Conservation (phyloP, 2,888 invertebrate species). For the Calliscelio sp. region DNA sequence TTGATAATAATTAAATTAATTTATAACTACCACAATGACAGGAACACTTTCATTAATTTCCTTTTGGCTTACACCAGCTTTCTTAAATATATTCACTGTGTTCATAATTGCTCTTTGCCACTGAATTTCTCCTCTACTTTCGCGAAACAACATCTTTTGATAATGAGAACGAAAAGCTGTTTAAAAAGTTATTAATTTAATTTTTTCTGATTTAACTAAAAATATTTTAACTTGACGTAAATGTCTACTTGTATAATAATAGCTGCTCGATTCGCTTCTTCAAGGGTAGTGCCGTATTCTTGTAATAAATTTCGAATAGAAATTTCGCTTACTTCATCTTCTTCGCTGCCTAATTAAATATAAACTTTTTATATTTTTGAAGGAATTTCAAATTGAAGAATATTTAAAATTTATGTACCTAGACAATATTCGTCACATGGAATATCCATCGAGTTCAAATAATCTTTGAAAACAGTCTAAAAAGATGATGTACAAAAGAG, state of each 20-base stretch:
- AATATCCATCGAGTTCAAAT: constrained; percentile 78
- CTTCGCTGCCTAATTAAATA: constrained; percentile 36
- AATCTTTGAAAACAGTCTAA: constrained; percentile 81
- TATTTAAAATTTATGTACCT: constrained; percentile 71
- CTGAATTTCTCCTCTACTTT: constrained; percentile 79
- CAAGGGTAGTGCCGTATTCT: constrained; percentile 75
- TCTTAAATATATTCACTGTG: constrained; percentile 81
- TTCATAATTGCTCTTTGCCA: constrained; percentile 82
- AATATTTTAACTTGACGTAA: constrained; percentile 63
- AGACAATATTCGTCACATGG: constrained; percentile 68
- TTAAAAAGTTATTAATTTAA: constrained; percentile 69
- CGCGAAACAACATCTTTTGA: constrained; percentile 78
- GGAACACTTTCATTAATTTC: constrained; percentile 78
- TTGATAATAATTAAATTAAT: neutral
- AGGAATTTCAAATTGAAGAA: no score
- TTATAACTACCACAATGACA: constrained; percentile 79
- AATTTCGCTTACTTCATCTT: constrained; percentile 73
- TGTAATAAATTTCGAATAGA: constrained; percentile 79
- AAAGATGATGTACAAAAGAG: no score
- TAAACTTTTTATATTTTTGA: neutral
- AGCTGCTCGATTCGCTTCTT: constrained; percentile 79
- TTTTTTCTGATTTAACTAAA: neutral
- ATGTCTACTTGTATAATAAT: constrained; percentile 82
- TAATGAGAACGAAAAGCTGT: constrained; percentile 81
- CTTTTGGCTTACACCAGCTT: constrained; percentile 78